Evolutionary conservation across 2,888 invertebrate genomes (phyloP), one percentile per base, ranked within the genome.

Genomic region (Heliconius charithonia): DNA sequence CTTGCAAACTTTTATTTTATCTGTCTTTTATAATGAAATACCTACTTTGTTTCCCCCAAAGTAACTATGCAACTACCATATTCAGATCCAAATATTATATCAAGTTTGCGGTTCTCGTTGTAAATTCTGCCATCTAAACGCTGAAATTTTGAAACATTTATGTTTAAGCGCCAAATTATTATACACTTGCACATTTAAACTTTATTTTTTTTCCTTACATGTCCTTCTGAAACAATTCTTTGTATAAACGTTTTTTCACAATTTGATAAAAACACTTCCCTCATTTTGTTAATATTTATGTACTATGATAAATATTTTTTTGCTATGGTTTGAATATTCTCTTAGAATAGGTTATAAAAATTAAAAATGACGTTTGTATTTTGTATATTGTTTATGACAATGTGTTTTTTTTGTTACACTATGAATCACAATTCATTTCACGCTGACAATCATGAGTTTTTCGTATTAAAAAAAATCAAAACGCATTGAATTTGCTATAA

Each of bases 1-100:
- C 13, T 32, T 72, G 51, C 10, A n/a, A 45, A 32, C 27, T 37
- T 41, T 22, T 62, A 22, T 27, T 62, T 1, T 16, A 19, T 13
- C 19, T 27, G 22, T 10, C 12, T 59, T 69, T n/a, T 25, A 6
- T 74, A 63, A 69, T 29, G 10, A 13, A 45, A 74, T 41, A 83
- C 90, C 87, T 94, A 97, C 97, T 95, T 96, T 12, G 98, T 98
- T 90, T 97, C 97, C 73, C 98, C 98, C 78, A 98, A 91, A 12
- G 96, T 95, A 13, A 97, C 97, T 82, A 97, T 94, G 85, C 97
- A 98, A 84, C 97, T 97, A 65, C 98, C 98, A 96, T 97, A 98
- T 83, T 97, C 97, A n/a, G 96, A 96, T 27, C 98, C 98, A 90
- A 97, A 98, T 83, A 96, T 94, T 80, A 98, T 97, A 84, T 96